Conservation (phyloP, 2,113 vertebrate genomes). For the rat (Rattus norvegicus) region DNA sequence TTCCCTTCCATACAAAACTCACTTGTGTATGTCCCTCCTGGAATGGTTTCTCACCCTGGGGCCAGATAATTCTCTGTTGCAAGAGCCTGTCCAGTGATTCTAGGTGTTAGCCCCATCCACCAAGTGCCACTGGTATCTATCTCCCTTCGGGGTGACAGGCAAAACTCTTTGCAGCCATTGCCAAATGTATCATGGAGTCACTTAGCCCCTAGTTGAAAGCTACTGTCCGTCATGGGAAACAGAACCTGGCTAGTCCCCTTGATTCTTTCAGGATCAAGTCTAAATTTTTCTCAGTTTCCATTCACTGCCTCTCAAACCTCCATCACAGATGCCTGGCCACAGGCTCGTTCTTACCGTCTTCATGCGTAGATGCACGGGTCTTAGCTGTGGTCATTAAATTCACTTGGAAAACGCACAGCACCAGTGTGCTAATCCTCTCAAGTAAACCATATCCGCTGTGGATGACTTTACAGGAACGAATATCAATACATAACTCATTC, state of each 20-base stretch:
- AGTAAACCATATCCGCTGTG: constrained; percentile 41
- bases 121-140: background rate
- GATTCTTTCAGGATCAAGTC: background rate
- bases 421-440: constrained; percentile 52
- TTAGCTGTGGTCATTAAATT: background rate
- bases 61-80: background rate
- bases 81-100: background rate
- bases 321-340: background rate
- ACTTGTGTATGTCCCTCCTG: background rate
- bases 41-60: background rate
- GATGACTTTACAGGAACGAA: constrained; percentile 52
- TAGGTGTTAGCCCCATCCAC: background rate
- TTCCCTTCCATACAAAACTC: background rate
- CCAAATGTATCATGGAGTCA: background rate
- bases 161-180: background rate
- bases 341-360: background rate
- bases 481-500: background rate
- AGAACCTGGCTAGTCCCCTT: background rate
- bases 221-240: background rate
- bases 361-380: background rate
- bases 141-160: background rate
- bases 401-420: constrained; percentile 34
- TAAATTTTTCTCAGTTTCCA: background rate
- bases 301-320: background rate
- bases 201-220: background rate